Percentiles rank a stretch among this genome's conserved stretches.
phyloP scores from a whole-genome alignment of 2,113 vertebrate species.

The Trochalopteron elliotii region DNA sequence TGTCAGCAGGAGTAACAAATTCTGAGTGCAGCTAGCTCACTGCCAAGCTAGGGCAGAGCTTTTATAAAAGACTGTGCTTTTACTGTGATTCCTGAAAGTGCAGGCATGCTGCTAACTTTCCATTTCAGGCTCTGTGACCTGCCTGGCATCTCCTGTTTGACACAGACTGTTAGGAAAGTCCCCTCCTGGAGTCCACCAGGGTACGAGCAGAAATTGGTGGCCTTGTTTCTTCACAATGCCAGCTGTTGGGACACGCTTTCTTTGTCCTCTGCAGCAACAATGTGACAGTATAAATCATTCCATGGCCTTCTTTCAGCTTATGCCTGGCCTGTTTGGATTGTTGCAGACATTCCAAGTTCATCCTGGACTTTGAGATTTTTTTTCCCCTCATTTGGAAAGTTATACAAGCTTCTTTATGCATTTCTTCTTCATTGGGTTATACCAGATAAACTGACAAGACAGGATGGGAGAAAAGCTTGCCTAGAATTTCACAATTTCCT shows the following conservation, averaged over 20 bases:
- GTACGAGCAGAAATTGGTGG: not conserved
- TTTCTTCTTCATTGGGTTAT: not conserved
- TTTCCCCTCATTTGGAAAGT: not conserved
- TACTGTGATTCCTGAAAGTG: not conserved
- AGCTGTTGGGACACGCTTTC: not conserved
- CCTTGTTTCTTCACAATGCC: not conserved
- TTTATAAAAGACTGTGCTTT: not conserved
- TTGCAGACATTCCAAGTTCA: not conserved
- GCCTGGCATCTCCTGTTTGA: not conserved
- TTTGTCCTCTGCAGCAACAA: not conserved
- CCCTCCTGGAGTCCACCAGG: not conserved
- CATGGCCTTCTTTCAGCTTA: not conserved
- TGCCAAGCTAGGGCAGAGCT: not conserved
- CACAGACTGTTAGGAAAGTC: not conserved
- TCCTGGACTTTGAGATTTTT: not conserved
- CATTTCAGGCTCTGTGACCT: not conserved
- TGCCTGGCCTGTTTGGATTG: not conserved
- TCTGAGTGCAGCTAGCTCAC: not conserved
- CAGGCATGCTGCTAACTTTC: not conserved
- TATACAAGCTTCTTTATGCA: not conserved
- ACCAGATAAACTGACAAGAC: not conserved
- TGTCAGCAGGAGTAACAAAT: not conserved
- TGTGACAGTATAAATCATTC: not conserved
- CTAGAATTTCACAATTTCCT: not conserved
- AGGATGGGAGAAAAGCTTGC: not conserved